Percentiles rank a stretch among this genome's conserved stretches.
phyloP scores from a whole-genome alignment of 2,888 invertebrate genomes.

The Cryptocephalus primarius region DNA sequence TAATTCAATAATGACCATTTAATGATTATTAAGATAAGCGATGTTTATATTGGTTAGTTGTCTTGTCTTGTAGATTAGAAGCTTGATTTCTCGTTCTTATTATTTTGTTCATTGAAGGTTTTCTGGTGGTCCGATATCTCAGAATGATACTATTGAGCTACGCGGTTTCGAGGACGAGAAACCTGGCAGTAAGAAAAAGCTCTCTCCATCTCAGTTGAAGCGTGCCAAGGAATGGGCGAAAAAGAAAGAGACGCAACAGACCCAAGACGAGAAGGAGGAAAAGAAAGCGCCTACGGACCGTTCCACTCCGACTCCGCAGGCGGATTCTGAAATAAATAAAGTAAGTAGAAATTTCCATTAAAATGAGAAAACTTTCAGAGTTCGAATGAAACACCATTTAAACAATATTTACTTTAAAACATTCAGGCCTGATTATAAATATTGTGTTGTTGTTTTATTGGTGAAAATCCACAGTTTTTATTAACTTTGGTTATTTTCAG shows the following conservation, averaged over 20 bases:
- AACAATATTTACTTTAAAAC: no score
- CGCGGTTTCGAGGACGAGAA: conserved; percentile 78
- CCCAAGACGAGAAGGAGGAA: conserved; percentile 16
- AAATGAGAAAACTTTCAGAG: not conserved
- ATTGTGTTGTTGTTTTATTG: no score
- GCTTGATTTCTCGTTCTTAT: no score
- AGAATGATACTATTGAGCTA: conserved; percentile 85
- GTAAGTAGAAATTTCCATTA: not conserved
- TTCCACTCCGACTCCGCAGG: conserved; percentile 10
- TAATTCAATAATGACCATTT: no score
- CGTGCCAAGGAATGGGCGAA: conserved; percentile 34
- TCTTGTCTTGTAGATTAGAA: no score
- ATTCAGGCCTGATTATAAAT: no score
- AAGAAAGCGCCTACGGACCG: conserved; percentile 5
- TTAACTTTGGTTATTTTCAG: not conserved
- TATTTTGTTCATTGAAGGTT: conserved; percentile 42
- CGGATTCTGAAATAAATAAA: conserved; percentile 1
- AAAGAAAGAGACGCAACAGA: conserved; percentile 19
- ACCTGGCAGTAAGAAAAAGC: conserved; percentile 38
- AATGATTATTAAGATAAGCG: no score
- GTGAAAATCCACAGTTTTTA: no score
- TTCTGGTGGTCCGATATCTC: conserved; percentile 81
- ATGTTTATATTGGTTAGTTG: no score
- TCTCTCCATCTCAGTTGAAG: conserved; percentile 37
- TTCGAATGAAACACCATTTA: no score